Evolutionary conservation across 64 coral and sea anemone genomes (phyloP), one percentile per base, ranked within the genome.

Genomic region (Stichodactyla mertensii): DNA sequence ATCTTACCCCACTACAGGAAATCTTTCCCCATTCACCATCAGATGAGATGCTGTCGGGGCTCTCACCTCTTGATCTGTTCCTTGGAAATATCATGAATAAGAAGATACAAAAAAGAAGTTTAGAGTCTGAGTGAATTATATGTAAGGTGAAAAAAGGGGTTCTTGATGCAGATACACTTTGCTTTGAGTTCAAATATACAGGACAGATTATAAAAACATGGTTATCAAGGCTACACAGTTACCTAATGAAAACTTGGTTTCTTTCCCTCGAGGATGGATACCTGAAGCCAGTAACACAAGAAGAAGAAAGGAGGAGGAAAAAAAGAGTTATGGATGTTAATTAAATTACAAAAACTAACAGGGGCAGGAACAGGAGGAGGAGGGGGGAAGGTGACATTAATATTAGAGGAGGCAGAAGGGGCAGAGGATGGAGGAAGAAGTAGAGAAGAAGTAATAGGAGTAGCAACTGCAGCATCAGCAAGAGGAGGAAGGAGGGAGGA

Each of bases 1-100:
- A 15, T 82, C 83, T 86, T 88, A 97, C 95, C 95, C 95, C 71
- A 93, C 95, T 16, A 97, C 95, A 16, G 92, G 79, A 81, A 93
- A 97, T 90, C 56, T 88, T 16, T 97, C 77, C 10, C 95, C 95
- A 61, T 91, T 97, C 20, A 97, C 82, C 54, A 97, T 71, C 22
- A 97, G 79, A 55, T 86, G 77, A 6, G 85, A 67, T 13, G 79
- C 70, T 18, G 94, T 81, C 19, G 78, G 16, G 19, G 19, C 78
- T 54, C 23, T 80, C 6, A 55, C 20, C 8, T 81, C 78, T 54
- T 81, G 36, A 31, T 14, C 16, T 19, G 78, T 19, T 36, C n/a
- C 69, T 55, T 7, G 51, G 4, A 53, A 24, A 10, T 7, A 28
- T 16, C 18, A 81, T 54, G 54, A 5, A 18, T 12, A 2, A 71